phyloP scores from a whole-genome alignment of 2,797 vertebrate genomes.

The Trachops cirrhosus region DNA sequence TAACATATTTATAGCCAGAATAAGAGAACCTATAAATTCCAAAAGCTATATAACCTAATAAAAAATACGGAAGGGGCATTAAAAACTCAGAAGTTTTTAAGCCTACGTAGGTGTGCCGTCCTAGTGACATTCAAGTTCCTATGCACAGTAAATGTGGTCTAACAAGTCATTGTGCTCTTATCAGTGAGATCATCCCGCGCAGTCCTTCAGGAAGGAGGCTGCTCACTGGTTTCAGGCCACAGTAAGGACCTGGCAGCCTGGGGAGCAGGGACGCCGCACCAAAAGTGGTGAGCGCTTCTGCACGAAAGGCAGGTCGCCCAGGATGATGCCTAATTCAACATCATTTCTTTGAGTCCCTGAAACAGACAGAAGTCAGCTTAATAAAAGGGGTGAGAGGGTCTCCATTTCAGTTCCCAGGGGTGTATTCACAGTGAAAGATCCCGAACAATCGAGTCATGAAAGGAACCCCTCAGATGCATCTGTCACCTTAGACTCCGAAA shows the following conservation, averaged over 20 bases:
- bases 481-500: background rate
- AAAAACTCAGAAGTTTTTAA: slow-evolving; percentile 37
- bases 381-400: background rate
- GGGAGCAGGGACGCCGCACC: background rate
- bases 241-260: background rate
- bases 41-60: slow-evolving; percentile 26
- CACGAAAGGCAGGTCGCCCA: background rate
- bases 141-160: slow-evolving; percentile 74
- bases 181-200: slow-evolving; percentile 11
- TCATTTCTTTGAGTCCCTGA: background rate
- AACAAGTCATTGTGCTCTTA: slow-evolving; percentile 74
- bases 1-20: slow-evolving; percentile 43
- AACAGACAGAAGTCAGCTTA: background rate
- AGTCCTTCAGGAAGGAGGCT: background rate
- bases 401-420: background rate
- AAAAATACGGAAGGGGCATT: background rate
- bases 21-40: slow-evolving; percentile 16
- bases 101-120: slow-evolving; percentile 49
- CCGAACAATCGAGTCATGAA: background rate
- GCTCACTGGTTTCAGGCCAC: background rate
- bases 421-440: background rate
- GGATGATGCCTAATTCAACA: background rate
- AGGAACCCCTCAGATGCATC: background rate
- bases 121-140: slow-evolving; percentile 66
- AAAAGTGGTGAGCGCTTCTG: background rate